These are phyloP conservation scores for Erynnis tages DNA, from an alignment of 2,888 invertebrate genomes.

Conservation along the genomic window DNA sequence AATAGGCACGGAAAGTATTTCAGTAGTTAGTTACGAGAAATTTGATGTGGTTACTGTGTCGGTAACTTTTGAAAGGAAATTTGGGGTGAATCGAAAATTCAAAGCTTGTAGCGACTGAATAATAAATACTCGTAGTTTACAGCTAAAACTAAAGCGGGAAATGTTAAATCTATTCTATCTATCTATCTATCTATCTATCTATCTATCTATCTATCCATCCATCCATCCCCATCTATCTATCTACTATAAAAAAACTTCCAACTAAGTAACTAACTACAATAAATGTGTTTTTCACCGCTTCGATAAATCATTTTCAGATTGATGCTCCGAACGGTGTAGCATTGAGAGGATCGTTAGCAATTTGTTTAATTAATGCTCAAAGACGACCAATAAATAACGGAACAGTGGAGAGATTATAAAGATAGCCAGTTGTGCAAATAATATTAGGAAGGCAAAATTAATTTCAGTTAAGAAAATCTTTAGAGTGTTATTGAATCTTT, in stretches of 20 bases:
- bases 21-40: neutral
- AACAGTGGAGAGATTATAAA: constrained; percentile 1
- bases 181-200: too few species aligned
- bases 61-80: neutral
- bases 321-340: constrained; percentile 3
- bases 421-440: neutral
- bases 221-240: too few species aligned
- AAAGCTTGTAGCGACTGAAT: neutral
- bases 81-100: neutral
- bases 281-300: neutral
- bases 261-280: too few species aligned
- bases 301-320: constrained; percentile 6
- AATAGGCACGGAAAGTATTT: neutral
- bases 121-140: constrained; percentile 1
- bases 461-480: neutral
- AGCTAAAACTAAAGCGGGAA: too few species aligned
- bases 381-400: constrained; percentile 9
- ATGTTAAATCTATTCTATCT: too few species aligned
- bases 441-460: neutral
- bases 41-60: neutral
- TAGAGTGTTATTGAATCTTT: neutral
- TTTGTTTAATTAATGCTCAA: constrained; percentile 19
- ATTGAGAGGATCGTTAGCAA: constrained; percentile 14
- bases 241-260: too few species aligned
- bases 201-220: too few species aligned